A percentile compares a stretch with the other conserved stretches of the same genome.
phyloP scores from a whole-genome alignment of 2,113 vertebrate genomes.

The Thryonomys swinderianus region DNA sequence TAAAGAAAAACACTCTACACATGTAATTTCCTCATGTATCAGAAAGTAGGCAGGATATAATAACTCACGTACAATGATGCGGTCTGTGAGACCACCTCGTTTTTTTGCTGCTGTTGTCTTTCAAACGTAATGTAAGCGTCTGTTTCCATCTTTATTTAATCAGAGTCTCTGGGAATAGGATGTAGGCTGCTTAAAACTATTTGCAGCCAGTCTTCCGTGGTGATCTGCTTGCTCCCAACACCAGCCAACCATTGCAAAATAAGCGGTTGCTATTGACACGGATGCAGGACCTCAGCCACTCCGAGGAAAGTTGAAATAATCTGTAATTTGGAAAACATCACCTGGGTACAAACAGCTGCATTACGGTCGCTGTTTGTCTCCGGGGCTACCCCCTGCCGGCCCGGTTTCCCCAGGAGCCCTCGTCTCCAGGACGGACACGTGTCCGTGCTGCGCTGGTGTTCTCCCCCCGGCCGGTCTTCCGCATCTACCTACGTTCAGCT shows the following conservation, averaged over 20 bases:
- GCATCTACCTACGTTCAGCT: background rate
- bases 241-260: conserved; percentile 4
- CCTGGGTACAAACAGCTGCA: background rate
- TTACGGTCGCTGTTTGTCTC: background rate
- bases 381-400: background rate
- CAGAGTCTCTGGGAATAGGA: background rate
- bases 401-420: background rate
- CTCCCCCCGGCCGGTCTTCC: background rate
- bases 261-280: conserved; percentile 36
- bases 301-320: conserved; percentile 62
- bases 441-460: background rate
- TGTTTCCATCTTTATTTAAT: background rate
- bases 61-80: background rate
- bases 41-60: background rate
- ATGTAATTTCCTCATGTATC: background rate
- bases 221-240: conserved; percentile 33
- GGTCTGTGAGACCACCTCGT: background rate
- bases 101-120: conserved; percentile 10
- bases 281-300: background rate
- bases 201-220: background rate
- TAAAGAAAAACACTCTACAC: background rate
- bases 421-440: background rate
- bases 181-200: conserved; percentile 11
- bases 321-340: background rate
- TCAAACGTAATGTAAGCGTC: background rate